These are phyloP conservation scores for Anthopleura sola DNA, from an alignment of 64 coral and sea anemone species.

Conservation along the genomic window DNA sequence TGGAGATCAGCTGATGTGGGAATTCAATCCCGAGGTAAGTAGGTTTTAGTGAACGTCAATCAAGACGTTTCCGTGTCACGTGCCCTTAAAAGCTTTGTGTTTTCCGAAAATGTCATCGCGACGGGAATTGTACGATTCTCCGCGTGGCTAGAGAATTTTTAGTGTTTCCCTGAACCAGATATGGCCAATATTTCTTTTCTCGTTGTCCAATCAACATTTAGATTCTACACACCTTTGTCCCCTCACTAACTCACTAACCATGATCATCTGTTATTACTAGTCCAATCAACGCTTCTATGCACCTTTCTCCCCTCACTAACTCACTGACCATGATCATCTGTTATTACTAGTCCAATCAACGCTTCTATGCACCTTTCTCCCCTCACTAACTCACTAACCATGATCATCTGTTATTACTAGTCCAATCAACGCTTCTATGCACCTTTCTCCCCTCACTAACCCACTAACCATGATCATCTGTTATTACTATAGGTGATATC, in stretches of 20 bases:
- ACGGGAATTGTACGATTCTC: too few relatives aligned
- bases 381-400: background rate
- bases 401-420: constrained; percentile 16
- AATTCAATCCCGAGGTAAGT: constrained; percentile 80
- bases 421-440: background rate
- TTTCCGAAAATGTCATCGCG: too few relatives aligned
- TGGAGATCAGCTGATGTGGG: constrained; percentile 89
- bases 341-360: constrained; percentile 15
- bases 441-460: background rate
- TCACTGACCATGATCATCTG: background rate
- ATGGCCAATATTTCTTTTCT: too few relatives aligned
- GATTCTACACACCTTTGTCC: background rate
- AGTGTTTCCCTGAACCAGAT: too few relatives aligned
- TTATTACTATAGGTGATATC: constrained; percentile 53
- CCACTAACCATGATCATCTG: background rate
- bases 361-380: background rate
- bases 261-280: constrained; percentile 16
- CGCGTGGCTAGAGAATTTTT: too few relatives aligned
- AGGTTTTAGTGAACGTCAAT: too few relatives aligned
- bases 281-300: background rate
- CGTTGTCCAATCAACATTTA: too few relatives aligned
- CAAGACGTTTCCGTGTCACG: too few relatives aligned
- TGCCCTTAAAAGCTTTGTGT: too few relatives aligned
- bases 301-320: background rate
- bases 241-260: background rate